phyloP scores from a whole-genome alignment of 2,797 vertebrate species.

The Hydrolagus colliei region DNA sequence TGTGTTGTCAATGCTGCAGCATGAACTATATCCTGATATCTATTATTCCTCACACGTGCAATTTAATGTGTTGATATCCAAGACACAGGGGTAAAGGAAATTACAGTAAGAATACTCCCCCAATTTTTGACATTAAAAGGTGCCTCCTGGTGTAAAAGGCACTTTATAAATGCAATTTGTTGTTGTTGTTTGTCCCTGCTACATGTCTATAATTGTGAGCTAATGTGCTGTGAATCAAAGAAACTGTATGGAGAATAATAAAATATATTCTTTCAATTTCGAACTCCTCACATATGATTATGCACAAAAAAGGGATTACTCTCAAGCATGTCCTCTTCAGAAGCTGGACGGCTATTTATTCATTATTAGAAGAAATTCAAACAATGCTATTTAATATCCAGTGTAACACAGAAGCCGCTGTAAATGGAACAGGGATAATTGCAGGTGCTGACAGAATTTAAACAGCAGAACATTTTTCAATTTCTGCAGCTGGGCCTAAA shows the following conservation, averaged over 20 bases:
- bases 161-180: no score
- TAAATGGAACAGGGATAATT: conserved; percentile 23
- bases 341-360: not conserved
- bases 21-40: not conserved
- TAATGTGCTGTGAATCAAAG: not conserved
- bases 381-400: conserved; percentile 2
- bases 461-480: conserved; percentile 31
- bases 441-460: conserved; percentile 31
- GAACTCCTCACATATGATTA: not conserved
- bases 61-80: conserved; percentile 5
- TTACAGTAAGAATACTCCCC: not conserved
- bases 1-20: not conserved
- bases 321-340: not conserved
- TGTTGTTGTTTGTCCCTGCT: no score
- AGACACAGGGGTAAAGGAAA: not conserved
- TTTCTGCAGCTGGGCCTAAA: conserved; percentile 26
- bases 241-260: not conserved
- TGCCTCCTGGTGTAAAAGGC: no score
- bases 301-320: not conserved
- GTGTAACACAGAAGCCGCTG: not conserved
- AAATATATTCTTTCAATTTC: conserved; percentile 13
- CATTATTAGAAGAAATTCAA: conserved; percentile 18
- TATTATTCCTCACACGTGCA: not conserved
- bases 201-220: not conserved
- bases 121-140: no score